These are phyloP conservation scores for Dione vanillae DNA, from an alignment of 2,888 invertebrate species.

Conservation along the genomic window DNA sequence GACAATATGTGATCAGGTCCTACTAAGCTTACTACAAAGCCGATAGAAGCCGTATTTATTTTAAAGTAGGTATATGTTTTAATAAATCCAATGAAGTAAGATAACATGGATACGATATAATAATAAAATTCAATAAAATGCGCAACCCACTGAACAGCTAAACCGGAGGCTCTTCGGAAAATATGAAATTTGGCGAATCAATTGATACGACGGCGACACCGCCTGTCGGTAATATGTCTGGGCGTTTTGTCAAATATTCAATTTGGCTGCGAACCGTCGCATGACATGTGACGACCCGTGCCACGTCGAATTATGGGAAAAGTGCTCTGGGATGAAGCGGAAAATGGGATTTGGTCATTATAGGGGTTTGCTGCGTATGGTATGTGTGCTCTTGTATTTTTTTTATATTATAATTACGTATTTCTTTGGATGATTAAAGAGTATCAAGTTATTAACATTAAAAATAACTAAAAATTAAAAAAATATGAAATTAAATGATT, in stretches of 20 bases:
- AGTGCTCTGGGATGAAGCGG: constrained; percentile 33
- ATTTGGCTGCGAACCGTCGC: constrained; percentile 57
- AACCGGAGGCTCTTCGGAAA: constrained; percentile 40
- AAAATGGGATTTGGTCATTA: constrained; percentile 43
- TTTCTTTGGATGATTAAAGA: no score
- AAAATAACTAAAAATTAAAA: no score
- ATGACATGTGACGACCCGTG: constrained; percentile 42
- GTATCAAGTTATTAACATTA: no score
- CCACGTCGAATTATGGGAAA: constrained; percentile 50
- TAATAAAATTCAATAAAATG: constrained; percentile 31
- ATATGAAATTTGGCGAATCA: constrained; percentile 65
- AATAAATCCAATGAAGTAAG: neutral
- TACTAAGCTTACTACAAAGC: neutral
- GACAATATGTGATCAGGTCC: neutral
- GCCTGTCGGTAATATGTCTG: constrained; percentile 51
- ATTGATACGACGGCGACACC: constrained; percentile 58
- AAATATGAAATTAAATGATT: no score
- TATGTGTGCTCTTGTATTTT: no score
- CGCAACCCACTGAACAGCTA: constrained; percentile 17
- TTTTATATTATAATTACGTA: no score
- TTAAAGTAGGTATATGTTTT: neutral
- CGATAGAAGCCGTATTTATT: neutral
- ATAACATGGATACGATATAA: constrained; percentile 18
- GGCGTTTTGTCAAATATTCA: constrained; percentile 63
- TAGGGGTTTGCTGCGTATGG: neutral